Evolutionary conservation across 2,113 vertebrate genomes (phyloP).

Genomic region (Macrotus californicus): DNA sequence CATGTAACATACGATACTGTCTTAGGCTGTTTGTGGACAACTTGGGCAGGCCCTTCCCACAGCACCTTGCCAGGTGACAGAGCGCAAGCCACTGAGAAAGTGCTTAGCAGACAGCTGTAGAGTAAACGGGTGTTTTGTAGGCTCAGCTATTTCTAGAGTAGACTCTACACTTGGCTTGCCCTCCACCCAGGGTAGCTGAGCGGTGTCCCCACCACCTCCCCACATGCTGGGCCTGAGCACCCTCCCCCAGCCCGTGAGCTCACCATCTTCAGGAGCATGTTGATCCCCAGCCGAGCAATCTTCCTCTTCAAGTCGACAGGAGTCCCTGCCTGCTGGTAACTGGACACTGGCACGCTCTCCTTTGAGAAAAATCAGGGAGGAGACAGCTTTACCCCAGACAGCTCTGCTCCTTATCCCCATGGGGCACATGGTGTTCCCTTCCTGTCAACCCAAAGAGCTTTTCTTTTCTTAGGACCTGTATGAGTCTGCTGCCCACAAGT

Average conservation of each 20-base stretch:
- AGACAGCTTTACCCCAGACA: not conserved
- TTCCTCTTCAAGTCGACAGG: slow-evolving; percentile 83
- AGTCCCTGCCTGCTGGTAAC: slow-evolving; percentile 82
- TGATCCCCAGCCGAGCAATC: slow-evolving; percentile 91
- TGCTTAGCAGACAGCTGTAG: not conserved
- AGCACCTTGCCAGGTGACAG: not conserved
- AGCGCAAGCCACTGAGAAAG: not conserved
- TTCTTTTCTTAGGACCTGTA: not conserved
- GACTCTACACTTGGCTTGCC: not conserved
- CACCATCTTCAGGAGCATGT: slow-evolving; percentile 97
- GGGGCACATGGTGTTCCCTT: not conserved
- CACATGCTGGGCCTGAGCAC: rapidly evolving
- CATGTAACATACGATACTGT: not conserved
- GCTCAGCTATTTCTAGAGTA: not conserved
- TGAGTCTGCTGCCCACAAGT: not conserved
- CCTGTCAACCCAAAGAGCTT: not conserved
- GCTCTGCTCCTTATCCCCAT: rapidly evolving
- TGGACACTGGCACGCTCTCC: slow-evolving; percentile 93
- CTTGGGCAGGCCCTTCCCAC: not conserved
- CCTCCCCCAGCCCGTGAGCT: not conserved
- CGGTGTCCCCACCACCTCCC: not conserved
- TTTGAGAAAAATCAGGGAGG: slow-evolving; percentile 54
- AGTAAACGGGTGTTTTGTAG: rapidly evolving
- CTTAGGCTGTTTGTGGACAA: not conserved
- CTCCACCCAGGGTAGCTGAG: rapidly evolving